Conservation (phyloP, 2,797 vertebrate genomes). For the Podargus strigoides region DNA sequence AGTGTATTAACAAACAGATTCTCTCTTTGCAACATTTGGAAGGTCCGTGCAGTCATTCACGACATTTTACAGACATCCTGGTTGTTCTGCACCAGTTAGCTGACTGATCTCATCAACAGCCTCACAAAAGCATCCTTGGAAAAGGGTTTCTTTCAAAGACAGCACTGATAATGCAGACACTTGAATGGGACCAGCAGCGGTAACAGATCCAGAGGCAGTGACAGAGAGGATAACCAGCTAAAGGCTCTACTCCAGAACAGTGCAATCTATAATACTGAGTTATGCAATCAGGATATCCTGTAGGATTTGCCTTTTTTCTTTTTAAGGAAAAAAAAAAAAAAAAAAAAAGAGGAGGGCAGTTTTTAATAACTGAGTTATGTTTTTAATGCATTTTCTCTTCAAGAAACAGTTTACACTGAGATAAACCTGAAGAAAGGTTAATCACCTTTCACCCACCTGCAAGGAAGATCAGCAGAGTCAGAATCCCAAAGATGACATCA, state of each 20-base stretch:
- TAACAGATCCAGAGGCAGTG: neutral
- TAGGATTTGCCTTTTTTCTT: neutral
- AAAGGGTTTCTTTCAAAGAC: neutral
- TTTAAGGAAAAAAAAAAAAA: no score
- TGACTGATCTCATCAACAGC: neutral
- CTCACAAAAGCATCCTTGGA: neutral
- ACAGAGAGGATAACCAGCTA: neutral
- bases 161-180: neutral
- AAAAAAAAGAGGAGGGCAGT: no score
- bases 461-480: neutral
- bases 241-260: neutral
- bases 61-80: neutral
- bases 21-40: no score
- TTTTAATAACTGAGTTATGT: neutral
- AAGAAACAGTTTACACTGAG: neutral
- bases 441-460: neutral
- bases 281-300: neutral
- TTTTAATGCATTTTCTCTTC: neutral
- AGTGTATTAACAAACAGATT: no score
- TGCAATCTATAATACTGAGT: neutral
- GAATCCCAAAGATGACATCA: neutral
- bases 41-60: no score
- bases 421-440: neutral
- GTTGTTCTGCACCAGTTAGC: neutral
- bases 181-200: neutral